These are phyloP conservation scores for Pristionchus japonicus DNA, from an alignment of 2,888 invertebrate genomes.

Conservation along the genomic window DNA sequence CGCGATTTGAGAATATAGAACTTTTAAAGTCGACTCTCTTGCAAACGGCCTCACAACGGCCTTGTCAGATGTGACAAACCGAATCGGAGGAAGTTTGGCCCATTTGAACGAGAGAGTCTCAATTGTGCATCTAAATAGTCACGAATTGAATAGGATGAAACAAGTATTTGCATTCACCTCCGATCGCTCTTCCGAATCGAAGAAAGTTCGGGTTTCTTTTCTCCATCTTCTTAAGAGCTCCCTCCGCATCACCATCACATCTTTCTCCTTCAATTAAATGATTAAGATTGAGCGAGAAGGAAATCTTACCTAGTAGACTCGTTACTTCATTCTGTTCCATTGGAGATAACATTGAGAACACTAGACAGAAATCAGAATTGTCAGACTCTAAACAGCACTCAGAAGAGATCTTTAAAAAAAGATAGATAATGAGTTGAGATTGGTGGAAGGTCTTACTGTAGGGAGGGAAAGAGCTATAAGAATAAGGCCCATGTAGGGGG, in stretches of 20 bases:
- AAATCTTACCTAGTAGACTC: conserved; percentile 60
- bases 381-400: conserved; percentile 64
- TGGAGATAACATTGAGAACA: conserved; percentile 65
- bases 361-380: conserved; percentile 65
- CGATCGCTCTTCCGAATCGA: conserved; percentile 67
- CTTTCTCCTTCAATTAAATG: conserved; percentile 56
- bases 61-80: conserved; percentile 44
- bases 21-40: too few relatives aligned
- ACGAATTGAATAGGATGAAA: background rate
- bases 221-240: conserved; percentile 66
- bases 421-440: background rate
- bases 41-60: too few relatives aligned
- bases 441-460: background rate
- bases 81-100: conserved; percentile 55
- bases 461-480: conserved; percentile 14
- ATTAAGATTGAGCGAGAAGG: background rate
- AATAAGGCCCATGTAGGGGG: background rate
- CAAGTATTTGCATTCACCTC: conserved; percentile 37
- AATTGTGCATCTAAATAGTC: background rate
- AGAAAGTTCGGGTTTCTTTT: conserved; percentile 74
- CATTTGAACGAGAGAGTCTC: conserved; percentile 49
- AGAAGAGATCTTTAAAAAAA: conserved; percentile 55
- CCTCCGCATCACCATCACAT: conserved; percentile 67
- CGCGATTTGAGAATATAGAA: too few relatives aligned
- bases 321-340: conserved; percentile 68